Percentiles rank a stretch among this genome's conserved stretches.
These are phyloP conservation scores for Ptychadena robeensis DNA, from an alignment of 2,797 vertebrate genomes.

Conservation along the genomic window DNA sequence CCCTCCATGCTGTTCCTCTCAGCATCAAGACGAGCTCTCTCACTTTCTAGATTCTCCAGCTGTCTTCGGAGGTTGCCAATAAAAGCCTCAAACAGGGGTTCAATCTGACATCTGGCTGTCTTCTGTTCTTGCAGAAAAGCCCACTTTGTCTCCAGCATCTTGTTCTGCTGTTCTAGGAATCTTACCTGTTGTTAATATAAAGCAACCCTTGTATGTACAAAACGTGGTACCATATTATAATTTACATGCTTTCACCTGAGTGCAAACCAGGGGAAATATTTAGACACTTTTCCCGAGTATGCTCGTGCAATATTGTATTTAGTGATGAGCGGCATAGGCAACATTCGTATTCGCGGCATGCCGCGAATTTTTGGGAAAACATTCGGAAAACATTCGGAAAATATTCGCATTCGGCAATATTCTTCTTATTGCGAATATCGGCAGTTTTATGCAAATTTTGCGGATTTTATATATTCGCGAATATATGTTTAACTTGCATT, in stretches of 20 bases:
- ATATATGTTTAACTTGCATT: no score
- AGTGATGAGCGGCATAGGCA: no score
- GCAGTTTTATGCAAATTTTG: no score
- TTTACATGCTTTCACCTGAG: not conserved
- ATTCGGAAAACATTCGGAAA: no score
- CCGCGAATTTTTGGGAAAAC: no score
- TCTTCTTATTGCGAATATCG: no score
- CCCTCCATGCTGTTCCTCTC: conserved; percentile 83
- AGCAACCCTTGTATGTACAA: not conserved
- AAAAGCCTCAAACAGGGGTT: conserved; percentile 83
- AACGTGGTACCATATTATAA: not conserved
- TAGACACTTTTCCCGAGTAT: no score
- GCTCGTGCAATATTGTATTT: no score
- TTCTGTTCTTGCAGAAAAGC: conserved; percentile 59
- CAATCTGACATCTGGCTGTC: conserved; percentile 80
- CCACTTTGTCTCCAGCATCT: conserved; percentile 71
- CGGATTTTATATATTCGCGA: no score
- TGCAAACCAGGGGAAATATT: no score
- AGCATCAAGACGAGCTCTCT: conserved; percentile 82
- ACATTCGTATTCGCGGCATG: no score
- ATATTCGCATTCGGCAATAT: no score
- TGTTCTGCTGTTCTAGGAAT: conserved; percentile 67
- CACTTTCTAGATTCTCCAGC: conserved; percentile 80
- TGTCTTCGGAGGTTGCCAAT: conserved; percentile 83
- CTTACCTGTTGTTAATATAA: conserved; percentile 52